Conservation (phyloP, 2,113 vertebrate species). For the Ceyx margarethae region DNA sequence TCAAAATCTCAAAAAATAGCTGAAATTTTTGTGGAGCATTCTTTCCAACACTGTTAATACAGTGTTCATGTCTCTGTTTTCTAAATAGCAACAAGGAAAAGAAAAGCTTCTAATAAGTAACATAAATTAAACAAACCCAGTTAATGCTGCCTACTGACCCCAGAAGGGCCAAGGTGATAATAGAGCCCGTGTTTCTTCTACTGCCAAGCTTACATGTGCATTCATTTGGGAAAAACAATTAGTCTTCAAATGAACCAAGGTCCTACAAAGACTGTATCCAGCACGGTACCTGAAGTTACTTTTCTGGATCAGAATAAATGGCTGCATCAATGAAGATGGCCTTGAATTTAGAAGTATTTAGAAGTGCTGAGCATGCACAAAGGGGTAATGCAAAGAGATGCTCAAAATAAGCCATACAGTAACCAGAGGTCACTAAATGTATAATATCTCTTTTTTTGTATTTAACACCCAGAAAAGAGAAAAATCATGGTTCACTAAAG, state of each 20-base stretch:
- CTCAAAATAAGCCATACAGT: not conserved
- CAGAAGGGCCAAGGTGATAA: not conserved
- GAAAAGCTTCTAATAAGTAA: not conserved
- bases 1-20: conserved; percentile 21
- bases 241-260: not conserved
- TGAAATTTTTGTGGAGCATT: conserved; percentile 1
- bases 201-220: not conserved
- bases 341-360: not conserved
- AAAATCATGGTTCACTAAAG: not conserved
- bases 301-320: not conserved
- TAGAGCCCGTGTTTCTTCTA: not conserved
- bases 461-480: not conserved
- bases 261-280: not conserved
- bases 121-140: not conserved
- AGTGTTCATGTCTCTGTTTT: not conserved
- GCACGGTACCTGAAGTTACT: not conserved
- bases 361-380: conserved; percentile 1
- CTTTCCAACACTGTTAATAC: conserved; percentile 36
- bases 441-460: not conserved
- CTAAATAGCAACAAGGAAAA: not conserved
- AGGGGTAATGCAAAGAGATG: not conserved
- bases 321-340: not conserved
- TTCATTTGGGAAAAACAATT: not conserved
- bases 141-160: not conserved
- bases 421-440: not conserved